Conservation (phyloP, 2,113 vertebrate species). For the Gallinago paraguaiae region DNA sequence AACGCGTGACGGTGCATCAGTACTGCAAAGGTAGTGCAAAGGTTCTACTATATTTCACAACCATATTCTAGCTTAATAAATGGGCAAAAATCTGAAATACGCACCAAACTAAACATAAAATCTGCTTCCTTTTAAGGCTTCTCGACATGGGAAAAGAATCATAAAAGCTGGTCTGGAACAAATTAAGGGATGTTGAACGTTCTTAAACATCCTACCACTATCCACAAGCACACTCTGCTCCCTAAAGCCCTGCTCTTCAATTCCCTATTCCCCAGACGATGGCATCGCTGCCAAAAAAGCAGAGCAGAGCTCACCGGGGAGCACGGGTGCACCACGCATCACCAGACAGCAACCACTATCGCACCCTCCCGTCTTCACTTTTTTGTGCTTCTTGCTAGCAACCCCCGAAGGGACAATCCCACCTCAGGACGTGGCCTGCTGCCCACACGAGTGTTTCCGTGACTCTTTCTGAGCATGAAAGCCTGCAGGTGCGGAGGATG, state of each 20-base stretch:
- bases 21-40: not conserved
- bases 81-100: constrained; percentile 11
- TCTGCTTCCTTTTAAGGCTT: constrained; percentile 18
- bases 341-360: accelerated
- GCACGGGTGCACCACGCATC: accelerated
- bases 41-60: not conserved
- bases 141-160: not conserved
- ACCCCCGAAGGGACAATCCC: not conserved
- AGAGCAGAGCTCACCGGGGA: accelerated
- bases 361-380: not conserved
- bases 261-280: not conserved
- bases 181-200: not conserved
- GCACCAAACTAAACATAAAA: not conserved
- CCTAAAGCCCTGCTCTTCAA: not conserved
- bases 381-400: not conserved
- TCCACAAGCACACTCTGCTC: accelerated
- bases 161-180: not conserved
- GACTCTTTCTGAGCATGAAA: accelerated
- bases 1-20: not conserved
- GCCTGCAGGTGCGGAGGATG: accelerated
- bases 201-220: not conserved
- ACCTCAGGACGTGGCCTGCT: not conserved
- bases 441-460: accelerated
- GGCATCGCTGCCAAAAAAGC: not conserved
- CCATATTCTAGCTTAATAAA: not conserved